Base-by-base conservation (phyloP, 2,113 vertebrate genomes). In the Neoarius graeffei region DNA sequence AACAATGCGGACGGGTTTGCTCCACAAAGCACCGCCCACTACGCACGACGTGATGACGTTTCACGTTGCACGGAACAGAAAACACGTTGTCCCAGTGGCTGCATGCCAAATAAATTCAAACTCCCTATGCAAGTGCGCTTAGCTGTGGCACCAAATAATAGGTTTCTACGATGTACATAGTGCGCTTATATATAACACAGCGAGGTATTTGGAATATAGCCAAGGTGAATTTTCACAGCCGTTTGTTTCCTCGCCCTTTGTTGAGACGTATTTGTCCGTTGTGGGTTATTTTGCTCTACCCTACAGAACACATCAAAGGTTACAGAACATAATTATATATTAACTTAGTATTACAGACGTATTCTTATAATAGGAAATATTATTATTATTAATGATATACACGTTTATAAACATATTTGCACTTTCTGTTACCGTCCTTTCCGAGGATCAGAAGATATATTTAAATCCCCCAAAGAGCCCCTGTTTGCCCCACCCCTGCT, bases 11-110 rank as follows among this genome's bases (percentile, higher is more conserved):
- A 88, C 86, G 84, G 86, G 80, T 23, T 93, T 86, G 91, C 30
- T 92, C 93, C 93, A 93, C 91, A 94, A 95, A 88, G 94, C 94
- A 93, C 95, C 94, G 94, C 94, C 93, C 93, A 90, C 87, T 80
- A 93, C 94, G 93, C 93, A 83, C 66, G 19, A 92, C 91, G 92
- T 88, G 56, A 73, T 91, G 88, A 92, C 94, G 94, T 91, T 88
- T 90, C 91, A 93, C 93, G 90, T 92, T 14, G 62, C 30, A 7
- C 0, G 79, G 54, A 7, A 11, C n/a, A 14, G 52, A 30, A 64
- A 25, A 52, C 80, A 50, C 54, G 66, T 57, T 71, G 48, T 71
- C 83, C 8, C 17, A 5, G 42, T 35, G 83, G 83, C 52, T 15
- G 56, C 56, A 17, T 76, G 57, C 62, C 56, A 85, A 85, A 48